Percentiles rank a stretch among this genome's conserved stretches.
Evolutionary conservation across 92 coral and sea anemone species (phyloP).

Genomic region (Paramuricea clavata): DNA sequence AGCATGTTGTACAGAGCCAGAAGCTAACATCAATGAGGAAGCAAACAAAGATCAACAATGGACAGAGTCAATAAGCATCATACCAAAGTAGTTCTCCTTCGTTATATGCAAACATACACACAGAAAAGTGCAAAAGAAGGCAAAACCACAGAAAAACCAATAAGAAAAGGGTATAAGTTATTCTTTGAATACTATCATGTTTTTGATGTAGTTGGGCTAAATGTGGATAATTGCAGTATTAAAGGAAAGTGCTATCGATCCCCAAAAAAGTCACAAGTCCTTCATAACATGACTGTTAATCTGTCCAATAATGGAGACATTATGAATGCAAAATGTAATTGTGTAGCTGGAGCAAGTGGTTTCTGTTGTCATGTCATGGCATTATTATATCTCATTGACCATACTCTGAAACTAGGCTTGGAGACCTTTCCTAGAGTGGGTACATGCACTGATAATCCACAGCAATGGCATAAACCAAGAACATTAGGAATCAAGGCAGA

Average conservation of each 20-base stretch:
- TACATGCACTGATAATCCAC: slow-evolving; percentile 79
- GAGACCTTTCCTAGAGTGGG: slow-evolving; percentile 69
- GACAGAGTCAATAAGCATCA: slow-evolving; percentile 61
- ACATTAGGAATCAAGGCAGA: slow-evolving; percentile 69
- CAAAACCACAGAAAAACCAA: slow-evolving; percentile 69
- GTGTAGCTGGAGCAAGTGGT: too few relatives aligned
- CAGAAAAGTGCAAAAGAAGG: slow-evolving; percentile 53
- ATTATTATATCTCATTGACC: slow-evolving; percentile 72
- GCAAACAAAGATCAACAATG: slow-evolving; percentile 43
- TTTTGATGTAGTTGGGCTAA: slow-evolving; percentile 51
- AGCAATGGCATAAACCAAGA: slow-evolving; percentile 80
- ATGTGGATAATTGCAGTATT: not conserved
- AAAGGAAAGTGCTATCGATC: slow-evolving; percentile 71
- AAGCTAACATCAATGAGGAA: not conserved
- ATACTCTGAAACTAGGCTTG: slow-evolving; percentile 58
- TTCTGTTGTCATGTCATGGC: too few relatives aligned
- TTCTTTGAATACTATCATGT: slow-evolving; percentile 70
- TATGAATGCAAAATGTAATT: slow-evolving; percentile 48
- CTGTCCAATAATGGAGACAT: slow-evolving; percentile 58
- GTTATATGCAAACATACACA: slow-evolving; percentile 65
- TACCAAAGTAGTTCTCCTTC: slow-evolving; percentile 69
- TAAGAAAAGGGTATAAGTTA: slow-evolving; percentile 74
- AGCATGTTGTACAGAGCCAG: slow-evolving; percentile 38
- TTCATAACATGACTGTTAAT: slow-evolving; percentile 56
- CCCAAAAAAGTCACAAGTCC: slow-evolving; percentile 64